These are phyloP conservation scores for Hirtodrosophila histrioides DNA, from an alignment of 2,888 invertebrate genomes.

Conservation along the genomic window DNA sequence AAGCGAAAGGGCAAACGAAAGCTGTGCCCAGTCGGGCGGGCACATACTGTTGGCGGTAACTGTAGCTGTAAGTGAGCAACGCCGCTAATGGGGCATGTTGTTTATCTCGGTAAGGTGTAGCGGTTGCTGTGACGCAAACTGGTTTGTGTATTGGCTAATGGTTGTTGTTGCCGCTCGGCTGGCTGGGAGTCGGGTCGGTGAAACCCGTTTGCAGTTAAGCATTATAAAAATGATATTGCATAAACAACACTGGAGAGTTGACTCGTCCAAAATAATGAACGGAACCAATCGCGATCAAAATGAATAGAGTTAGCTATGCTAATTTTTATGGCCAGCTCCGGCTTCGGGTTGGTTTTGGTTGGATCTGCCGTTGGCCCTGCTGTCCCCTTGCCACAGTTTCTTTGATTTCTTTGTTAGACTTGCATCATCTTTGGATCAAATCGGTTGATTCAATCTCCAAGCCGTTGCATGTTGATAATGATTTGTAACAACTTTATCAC, in stretches of 20 bases:
- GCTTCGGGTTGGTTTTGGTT: conserved; percentile 22
- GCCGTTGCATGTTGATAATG: conserved; percentile 66
- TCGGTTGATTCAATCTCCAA: conserved; percentile 5
- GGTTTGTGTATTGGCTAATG: conserved; percentile 66
- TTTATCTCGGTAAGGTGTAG: conserved; percentile 56
- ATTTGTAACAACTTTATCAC: conserved; percentile 32
- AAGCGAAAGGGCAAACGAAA: conserved; percentile 79
- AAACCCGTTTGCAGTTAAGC: conserved; percentile 62
- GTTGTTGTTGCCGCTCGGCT: conserved; percentile 12
- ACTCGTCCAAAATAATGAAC: conserved; percentile 57
- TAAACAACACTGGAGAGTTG: conserved; percentile 56
- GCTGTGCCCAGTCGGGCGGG: conserved; percentile 6
- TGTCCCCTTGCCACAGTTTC: conserved; percentile 72
- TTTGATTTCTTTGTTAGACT: conserved; percentile 18
- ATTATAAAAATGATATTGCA: conserved; percentile 63
- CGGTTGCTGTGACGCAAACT: conserved; percentile 34
- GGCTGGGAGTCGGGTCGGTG: conserved; percentile 26
- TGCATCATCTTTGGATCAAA: conserved; percentile 30
- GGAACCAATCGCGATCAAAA: conserved; percentile 55
- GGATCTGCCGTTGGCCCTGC: not conserved
- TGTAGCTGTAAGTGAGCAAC: conserved; percentile 21
- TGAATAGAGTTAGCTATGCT: conserved; percentile 58
- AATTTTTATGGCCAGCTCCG: conserved; percentile 61
- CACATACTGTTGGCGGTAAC: not conserved
- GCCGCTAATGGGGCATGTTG: conserved; percentile 55